These are phyloP conservation scores for Trichosurus vulpecula DNA, from an alignment of 2,797 vertebrate species.

Conservation along the genomic window DNA sequence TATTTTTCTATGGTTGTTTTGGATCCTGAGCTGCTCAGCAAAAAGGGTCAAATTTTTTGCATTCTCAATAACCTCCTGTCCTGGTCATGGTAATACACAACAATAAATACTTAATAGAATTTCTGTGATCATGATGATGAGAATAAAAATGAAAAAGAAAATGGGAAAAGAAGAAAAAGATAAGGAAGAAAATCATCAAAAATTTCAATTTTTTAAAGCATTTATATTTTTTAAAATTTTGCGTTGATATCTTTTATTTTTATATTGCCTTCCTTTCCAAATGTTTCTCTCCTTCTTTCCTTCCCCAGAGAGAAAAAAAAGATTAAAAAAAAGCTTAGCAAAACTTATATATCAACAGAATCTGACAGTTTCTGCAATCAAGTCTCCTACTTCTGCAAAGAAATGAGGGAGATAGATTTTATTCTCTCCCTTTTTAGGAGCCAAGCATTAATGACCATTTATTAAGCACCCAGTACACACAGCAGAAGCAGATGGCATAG, in stretches of 20 bases:
- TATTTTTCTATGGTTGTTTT: background rate
- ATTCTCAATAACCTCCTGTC: background rate
- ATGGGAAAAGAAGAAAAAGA: background rate
- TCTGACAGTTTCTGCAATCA: background rate
- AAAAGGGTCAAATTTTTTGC: background rate
- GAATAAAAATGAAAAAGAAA: background rate
- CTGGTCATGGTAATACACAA: background rate
- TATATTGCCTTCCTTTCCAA: background rate
- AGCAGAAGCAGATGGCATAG: background rate
- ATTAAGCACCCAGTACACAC: background rate
- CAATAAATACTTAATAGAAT: background rate
- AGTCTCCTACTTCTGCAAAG: background rate
- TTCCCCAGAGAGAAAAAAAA: background rate
- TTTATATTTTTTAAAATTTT: background rate
- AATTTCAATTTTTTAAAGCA: background rate
- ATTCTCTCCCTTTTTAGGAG: background rate
- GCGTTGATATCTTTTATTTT: background rate
- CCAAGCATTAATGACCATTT: background rate
- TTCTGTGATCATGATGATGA: background rate
- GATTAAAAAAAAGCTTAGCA: background rate
- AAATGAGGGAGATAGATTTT: background rate
- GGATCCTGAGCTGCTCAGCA: background rate
- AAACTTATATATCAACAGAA: background rate
- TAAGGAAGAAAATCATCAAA: background rate
- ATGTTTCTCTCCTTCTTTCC: background rate